Percentiles rank a stretch among this genome's conserved stretches.
These are phyloP conservation scores for Bombus pyrosoma DNA, from an alignment of 1,140 invertebrate species.

Conservation along the genomic window DNA sequence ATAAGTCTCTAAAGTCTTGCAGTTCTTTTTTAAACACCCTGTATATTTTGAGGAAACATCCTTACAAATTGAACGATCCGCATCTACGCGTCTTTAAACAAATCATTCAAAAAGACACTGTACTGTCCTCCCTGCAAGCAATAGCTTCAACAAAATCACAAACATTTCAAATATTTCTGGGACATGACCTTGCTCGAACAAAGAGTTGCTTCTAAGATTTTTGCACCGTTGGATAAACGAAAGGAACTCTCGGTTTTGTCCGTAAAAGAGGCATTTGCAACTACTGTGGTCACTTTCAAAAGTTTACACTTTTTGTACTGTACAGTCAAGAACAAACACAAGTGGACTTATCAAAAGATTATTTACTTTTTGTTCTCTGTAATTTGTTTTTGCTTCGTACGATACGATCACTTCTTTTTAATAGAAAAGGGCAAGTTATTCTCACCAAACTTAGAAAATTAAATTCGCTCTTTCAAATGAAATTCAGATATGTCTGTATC, in stretches of 20 bases:
- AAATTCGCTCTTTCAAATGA: too few species aligned
- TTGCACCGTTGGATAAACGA: conserved; percentile 15
- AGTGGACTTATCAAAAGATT: not conserved
- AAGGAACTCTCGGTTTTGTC: conserved; percentile 8
- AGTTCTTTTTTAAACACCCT: not conserved
- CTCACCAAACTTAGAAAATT: too few species aligned
- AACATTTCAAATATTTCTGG: conserved; percentile 33
- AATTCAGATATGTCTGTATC: too few species aligned
- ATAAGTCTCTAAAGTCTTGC: too few species aligned
- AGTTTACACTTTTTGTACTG: not conserved
- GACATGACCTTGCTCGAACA: conserved; percentile 5
- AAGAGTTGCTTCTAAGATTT: not conserved
- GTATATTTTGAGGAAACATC: not conserved
- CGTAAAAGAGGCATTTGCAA: not conserved
- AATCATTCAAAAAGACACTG: not conserved
- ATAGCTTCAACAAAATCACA: not conserved
- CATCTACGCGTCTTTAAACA: not conserved
- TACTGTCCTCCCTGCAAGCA: not conserved
- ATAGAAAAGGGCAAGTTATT: too few species aligned
- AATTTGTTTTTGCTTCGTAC: not conserved
- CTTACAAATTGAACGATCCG: not conserved
- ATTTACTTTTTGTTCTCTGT: not conserved
- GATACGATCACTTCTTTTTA: not conserved
- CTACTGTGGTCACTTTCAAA: not conserved
- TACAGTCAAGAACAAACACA: too few species aligned